Conservation (phyloP, 2,113 vertebrate genomes). For the Nicator chloris region DNA sequence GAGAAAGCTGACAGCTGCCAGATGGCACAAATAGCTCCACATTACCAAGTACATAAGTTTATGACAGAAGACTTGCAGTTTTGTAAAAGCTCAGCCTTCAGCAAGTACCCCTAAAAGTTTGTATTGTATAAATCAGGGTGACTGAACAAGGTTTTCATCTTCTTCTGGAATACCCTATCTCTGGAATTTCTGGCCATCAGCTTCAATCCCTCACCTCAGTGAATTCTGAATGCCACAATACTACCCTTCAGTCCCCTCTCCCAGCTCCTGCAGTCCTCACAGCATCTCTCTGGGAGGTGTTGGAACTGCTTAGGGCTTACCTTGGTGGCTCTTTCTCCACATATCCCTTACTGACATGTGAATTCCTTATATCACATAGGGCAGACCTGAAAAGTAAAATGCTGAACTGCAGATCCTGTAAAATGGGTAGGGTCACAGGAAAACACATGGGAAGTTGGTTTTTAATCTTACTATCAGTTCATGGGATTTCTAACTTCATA, state of each 20-base stretch:
- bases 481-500: not conserved
- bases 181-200: not conserved
- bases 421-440: not conserved
- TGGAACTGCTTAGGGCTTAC: not conserved
- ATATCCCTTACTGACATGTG: not conserved
- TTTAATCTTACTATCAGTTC: not conserved
- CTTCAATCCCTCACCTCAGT: not conserved
- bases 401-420: not conserved
- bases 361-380: not conserved
- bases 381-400: not conserved
- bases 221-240: not conserved
- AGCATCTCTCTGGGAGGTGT: not conserved
- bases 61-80: constrained; percentile 51
- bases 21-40: constrained; percentile 62
- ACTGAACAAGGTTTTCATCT: not conserved
- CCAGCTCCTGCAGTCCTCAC: not conserved
- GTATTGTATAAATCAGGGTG: not conserved
- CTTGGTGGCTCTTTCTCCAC: not conserved
- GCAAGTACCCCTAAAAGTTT: constrained; percentile 4
- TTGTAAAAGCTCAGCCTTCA: constrained; percentile 43
- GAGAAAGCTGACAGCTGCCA: constrained; percentile 65
- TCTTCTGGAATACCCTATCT: not conserved
- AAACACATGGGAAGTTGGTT: not conserved
- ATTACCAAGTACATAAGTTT: constrained; percentile 56
- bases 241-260: not conserved